Evolutionary conservation across 2,888 invertebrate species (phyloP), one percentile per base, ranked within the genome.

Genomic region (Amblyjoppa fuscipennis): DNA sequence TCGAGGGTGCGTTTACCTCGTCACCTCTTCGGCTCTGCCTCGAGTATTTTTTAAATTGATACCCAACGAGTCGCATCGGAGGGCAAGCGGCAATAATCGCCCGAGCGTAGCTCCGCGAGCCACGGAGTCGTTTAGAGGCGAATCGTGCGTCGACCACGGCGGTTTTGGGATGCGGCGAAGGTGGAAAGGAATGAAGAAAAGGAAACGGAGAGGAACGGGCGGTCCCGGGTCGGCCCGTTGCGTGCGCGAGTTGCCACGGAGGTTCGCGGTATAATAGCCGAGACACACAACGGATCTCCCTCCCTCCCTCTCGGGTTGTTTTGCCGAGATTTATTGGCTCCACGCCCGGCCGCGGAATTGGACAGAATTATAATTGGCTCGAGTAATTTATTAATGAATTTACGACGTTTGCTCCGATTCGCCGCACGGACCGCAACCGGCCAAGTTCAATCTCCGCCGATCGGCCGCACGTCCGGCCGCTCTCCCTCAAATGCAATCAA

Each of bases 331-430:
- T 91, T 90, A 91, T 90, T 85, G 88, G 88, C 83, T 81, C 83
- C 89, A 86, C 87, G 88, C 85, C 89, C 88, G 90, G 86, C 71
- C 84, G 81, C 69, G 87, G 85, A 91, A 91, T 90, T 89, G 87
- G 90, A 90, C 90, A 89, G 90, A 91, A 91, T 91, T 91, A 89
- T 91, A 91, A 91, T 91, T 91, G 91, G 90, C 87, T 90, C 84
- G 84, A 81, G 89, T 90, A 90, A 91, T 91, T 91, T 91, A 91
- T 91, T 90, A 91, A 91, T 90, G 90, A 91, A 91, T 91, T 91
- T 91, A 91, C 88, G 90, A 90, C 77, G 83, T 73, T 87, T 85
- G 80, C 73, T 83, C 85, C 81, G 80, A 83, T 85, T 83, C 81
- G 75, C 81, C 83, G 51, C 45, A 49, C 77, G 69, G 53, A 45